Conservation (phyloP, 2,888 invertebrate species). For the Lordiphosa fenestrarum region DNA sequence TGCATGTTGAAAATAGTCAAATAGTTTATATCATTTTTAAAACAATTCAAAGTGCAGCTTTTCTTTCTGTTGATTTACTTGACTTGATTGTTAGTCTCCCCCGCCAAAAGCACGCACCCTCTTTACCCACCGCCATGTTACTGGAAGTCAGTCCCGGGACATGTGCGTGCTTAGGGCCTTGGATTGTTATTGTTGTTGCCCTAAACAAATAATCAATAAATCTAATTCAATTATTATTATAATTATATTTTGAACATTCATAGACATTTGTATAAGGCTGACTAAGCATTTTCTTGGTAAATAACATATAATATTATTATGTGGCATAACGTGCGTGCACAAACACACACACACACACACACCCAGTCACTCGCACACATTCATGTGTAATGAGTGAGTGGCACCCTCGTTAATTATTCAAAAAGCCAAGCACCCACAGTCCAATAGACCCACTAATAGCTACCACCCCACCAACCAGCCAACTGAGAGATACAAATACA, state of each 20-base stretch:
- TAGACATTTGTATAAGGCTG: constrained; percentile 76
- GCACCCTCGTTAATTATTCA: constrained; percentile 73
- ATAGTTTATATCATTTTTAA: no score
- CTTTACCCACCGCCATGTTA: background rate
- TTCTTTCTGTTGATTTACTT: constrained; percentile 39
- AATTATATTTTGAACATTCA: constrained; percentile 76
- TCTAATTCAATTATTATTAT: constrained; percentile 76
- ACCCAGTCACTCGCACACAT: constrained; percentile 3
- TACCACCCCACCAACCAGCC: background rate
- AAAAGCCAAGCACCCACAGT: constrained; percentile 63
- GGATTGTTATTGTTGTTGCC: constrained; percentile 33
- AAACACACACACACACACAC: constrained; percentile 19
- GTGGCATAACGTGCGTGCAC: constrained; percentile 50
- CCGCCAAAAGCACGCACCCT: background rate
- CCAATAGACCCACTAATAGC: constrained; percentile 54
- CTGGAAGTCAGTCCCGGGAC: background rate
- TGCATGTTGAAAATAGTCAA: no score
- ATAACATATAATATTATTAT: constrained; percentile 75
- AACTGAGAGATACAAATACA: constrained; percentile 1
- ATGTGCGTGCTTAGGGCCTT: constrained; percentile 13
- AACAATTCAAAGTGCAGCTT: no score
- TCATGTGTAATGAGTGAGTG: constrained; percentile 55
- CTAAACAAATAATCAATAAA: constrained; percentile 74
- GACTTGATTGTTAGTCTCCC: constrained; percentile 26
- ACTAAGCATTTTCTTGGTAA: constrained; percentile 75